Evolutionary conservation across 2,797 vertebrate genomes (phyloP).

Genomic region (Lateolabrax maculatus): DNA sequence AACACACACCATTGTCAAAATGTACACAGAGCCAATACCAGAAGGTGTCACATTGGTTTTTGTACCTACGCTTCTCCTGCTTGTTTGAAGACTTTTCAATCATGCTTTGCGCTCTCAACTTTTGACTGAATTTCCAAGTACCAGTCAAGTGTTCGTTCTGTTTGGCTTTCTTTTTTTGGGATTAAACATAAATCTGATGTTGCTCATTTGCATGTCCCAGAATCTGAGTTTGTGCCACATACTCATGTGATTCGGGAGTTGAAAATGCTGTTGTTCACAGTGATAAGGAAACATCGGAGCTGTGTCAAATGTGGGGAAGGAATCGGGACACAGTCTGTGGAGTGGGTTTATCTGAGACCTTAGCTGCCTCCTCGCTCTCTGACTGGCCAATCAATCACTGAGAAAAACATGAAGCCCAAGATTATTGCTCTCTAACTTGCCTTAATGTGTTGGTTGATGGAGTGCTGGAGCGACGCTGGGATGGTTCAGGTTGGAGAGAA

Average conservation of each 20-base stretch:
- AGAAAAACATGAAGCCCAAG: slow-evolving; percentile 28
- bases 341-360: slow-evolving; percentile 26
- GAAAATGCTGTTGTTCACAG: slow-evolving; percentile 10
- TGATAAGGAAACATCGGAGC: slow-evolving; percentile 27
- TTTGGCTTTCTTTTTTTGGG: slow-evolving; percentile 20
- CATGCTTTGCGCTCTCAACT: background rate
- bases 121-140: slow-evolving; percentile 21
- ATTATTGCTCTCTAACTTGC: slow-evolving; percentile 27
- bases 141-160: slow-evolving; percentile 9
- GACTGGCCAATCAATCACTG: slow-evolving; percentile 49
- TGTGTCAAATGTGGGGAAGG: slow-evolving; percentile 12
- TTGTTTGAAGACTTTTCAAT: slow-evolving; percentile 62
- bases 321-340: slow-evolving; percentile 17
- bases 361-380: slow-evolving; percentile 8
- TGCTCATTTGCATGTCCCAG: slow-evolving; percentile 46
- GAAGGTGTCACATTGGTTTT: slow-evolving; percentile 28
- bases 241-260: background rate
- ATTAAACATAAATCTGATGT: slow-evolving; percentile 26
- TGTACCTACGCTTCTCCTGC: background rate
- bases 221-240: slow-evolving; percentile 26
- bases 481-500: background rate
- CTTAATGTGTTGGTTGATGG: slow-evolving; percentile 33
- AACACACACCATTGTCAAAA: slow-evolving; percentile 24
- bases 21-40: slow-evolving; percentile 6
- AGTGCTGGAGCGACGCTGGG: slow-evolving; percentile 11